Evolutionary conservation across 30 jellyfish, hydroid and myxozoan species (phyloP), one percentile per base, ranked within the genome.

Genomic region (Phacellophora camtschatica): DNA sequence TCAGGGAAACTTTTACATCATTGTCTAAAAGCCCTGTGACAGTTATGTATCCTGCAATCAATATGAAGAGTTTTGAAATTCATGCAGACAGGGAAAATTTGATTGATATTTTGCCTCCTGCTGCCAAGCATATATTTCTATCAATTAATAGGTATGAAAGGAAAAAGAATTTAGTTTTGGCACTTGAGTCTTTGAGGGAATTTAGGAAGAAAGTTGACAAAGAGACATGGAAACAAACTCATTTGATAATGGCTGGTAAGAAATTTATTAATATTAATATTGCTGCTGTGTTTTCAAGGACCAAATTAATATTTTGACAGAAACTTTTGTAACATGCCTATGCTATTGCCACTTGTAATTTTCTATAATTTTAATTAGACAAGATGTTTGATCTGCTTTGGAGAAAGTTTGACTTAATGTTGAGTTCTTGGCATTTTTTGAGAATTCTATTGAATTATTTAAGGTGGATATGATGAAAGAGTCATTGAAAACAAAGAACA

Each of bases 391-490:
- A n/a, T n/a, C n/a, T n/a, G n/a, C n/a, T n/a, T n/a, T n/a, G n/a
- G n/a, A n/a, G n/a, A n/a, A n/a, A n/a, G n/a, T n/a, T n/a, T n/a
- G n/a, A n/a, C n/a, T n/a, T n/a, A n/a, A n/a, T n/a, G n/a, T n/a
- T n/a, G n/a, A n/a, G n/a, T n/a, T n/a, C n/a, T n/a, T n/a, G n/a
- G n/a, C n/a, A n/a, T n/a, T n/a, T n/a, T n/a, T n/a, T n/a, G n/a
- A n/a, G n/a, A n/a, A n/a, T n/a, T n/a, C n/a, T n/a, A n/a, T n/a
- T n/a, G n/a, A 5, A 3, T 49, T 22, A 4, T 78, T 59, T 39
- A 33, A 86, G 98, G 98, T 20, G 98, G 98, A 16, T 92, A 92
- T 51, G 98, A 92, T 81, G 97, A 86, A 19, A 34, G 97, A 39
- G 98, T 92, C 0, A 25, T 27, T 33, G 98, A 92, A 57, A 92